These are phyloP conservation scores for Podarcis siculus DNA, from an alignment of 2,797 vertebrate genomes.

Conservation along the genomic window DNA sequence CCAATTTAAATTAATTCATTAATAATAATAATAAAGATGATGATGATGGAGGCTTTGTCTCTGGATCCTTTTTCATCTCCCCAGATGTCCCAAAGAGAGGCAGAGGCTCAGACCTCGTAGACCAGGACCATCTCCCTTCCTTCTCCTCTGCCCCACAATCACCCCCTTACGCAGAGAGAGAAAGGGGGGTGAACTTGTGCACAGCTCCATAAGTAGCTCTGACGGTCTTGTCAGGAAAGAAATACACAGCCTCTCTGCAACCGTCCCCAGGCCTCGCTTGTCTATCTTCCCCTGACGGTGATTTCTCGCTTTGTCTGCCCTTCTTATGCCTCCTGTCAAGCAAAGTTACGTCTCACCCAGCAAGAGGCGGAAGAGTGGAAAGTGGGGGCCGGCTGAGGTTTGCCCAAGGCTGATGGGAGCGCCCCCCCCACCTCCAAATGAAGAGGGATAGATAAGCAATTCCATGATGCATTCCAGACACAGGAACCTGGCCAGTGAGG, in stretches of 20 bases:
- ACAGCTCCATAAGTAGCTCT: accelerated
- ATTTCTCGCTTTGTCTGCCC: accelerated
- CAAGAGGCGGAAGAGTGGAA: not conserved
- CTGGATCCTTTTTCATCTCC: no score
- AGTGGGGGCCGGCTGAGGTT: not conserved
- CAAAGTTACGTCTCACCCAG: accelerated
- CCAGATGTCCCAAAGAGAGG: not conserved
- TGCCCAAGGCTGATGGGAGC: constrained; percentile 22
- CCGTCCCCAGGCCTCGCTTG: accelerated
- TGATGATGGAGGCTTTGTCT: no score
- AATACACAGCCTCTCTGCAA: not conserved
- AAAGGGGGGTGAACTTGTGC: not conserved
- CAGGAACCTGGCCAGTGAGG: not conserved
- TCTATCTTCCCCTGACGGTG: accelerated
- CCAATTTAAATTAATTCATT: no score
- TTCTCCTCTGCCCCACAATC: not conserved
- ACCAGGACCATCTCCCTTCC: no score
- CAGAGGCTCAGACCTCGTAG: not conserved
- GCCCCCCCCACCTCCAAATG: not conserved
- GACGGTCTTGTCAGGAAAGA: not conserved
- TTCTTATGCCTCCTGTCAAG: no score
- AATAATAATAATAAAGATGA: no score
- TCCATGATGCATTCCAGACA: not conserved
- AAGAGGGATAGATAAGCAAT: constrained; percentile 19
- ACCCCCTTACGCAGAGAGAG: accelerated